Evolutionary conservation across 2,113 vertebrate species (phyloP), one percentile per base, ranked within the genome.

Genomic region (Thymallus thymallus): DNA sequence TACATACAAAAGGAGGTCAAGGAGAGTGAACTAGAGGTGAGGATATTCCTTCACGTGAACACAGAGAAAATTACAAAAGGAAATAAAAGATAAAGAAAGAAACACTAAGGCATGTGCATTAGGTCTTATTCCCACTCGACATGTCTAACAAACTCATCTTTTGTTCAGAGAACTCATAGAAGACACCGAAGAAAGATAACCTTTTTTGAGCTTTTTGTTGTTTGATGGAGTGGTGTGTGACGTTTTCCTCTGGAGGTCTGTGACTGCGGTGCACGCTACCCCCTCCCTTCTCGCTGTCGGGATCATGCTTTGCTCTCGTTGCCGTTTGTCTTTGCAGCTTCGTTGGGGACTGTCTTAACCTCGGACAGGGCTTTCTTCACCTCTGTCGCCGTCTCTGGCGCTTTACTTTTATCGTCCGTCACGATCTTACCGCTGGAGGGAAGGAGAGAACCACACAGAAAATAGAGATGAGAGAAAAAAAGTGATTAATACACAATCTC

Each of bases 221-320:
- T 75, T 65, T 22, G 81, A 93, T 90, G 93, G 91, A 20, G 74
- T 71, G 84, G 74, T 74, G 76, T 82, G 82, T 82, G 84, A 84
- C 77, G 2, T 41, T 41, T 41, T 10, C 35, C 35, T 71, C 82
- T 79, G 82, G 84, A 41, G 35, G 35, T 41, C 9, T 12, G 35
- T 41, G 35, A 86, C 83, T 80, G 82, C 84, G 88, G 85, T 83
- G 63, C 13, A 5, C 45, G 75, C 48, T 9, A 41, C 35, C 24
- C 2, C 16, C 16, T 71, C 74, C 67, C 68, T 45, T 14, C 23
- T 48, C 69, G 64, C 45, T 9, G 24, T 4, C 65, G 62, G 56
- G 51, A 92, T 98, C 95, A 99, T 86, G 97, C 98, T 96, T 98
- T 99, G 91, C 97, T 98, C 80, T 99, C 98, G 0, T 91, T 96